Evolutionary conservation across 2,888 invertebrate species (phyloP).

Genomic region (Netelia melanura): DNA sequence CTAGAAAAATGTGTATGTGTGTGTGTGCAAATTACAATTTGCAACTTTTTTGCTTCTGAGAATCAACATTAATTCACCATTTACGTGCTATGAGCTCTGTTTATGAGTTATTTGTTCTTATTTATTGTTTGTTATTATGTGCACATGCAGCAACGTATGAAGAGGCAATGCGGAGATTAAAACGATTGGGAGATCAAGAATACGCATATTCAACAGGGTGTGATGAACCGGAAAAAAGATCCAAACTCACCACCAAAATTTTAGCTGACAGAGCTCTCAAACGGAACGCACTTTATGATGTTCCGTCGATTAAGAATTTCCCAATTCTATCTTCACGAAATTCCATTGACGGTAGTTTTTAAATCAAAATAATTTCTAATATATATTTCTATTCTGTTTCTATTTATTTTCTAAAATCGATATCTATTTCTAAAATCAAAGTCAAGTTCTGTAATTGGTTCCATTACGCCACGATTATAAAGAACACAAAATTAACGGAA

Average conservation of each 20-base stretch:
- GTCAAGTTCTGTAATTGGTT: slow-evolving; percentile 9
- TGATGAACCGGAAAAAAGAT: slow-evolving; percentile 28
- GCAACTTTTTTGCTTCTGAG: too few species aligned
- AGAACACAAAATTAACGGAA: slow-evolving; percentile 2
- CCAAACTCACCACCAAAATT: not conserved
- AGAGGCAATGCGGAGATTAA: slow-evolving; percentile 20
- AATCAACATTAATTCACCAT: too few species aligned
- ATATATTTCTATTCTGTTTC: not conserved
- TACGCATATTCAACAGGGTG: slow-evolving; percentile 32
- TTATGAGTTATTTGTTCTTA: slow-evolving; percentile 12
- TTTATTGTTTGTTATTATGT: not conserved
- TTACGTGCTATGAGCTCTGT: too few species aligned
- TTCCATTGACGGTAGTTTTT: slow-evolving; percentile 17
- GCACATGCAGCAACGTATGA: slow-evolving; percentile 38
- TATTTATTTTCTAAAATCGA: slow-evolving; percentile 2
- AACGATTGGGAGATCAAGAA: slow-evolving; percentile 15
- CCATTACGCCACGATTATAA: not conserved
- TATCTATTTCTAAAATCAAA: slow-evolving; percentile 4
- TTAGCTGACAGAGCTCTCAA: not conserved
- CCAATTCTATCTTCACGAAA: slow-evolving; percentile 1
- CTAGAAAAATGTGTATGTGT: too few species aligned
- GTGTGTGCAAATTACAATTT: too few species aligned
- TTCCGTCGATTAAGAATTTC: slow-evolving; percentile 5
- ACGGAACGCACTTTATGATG: not conserved
- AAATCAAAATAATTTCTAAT: slow-evolving; percentile 8